Conservation (phyloP, 2,888 invertebrate species). For the Athripsodes cinereus region DNA sequence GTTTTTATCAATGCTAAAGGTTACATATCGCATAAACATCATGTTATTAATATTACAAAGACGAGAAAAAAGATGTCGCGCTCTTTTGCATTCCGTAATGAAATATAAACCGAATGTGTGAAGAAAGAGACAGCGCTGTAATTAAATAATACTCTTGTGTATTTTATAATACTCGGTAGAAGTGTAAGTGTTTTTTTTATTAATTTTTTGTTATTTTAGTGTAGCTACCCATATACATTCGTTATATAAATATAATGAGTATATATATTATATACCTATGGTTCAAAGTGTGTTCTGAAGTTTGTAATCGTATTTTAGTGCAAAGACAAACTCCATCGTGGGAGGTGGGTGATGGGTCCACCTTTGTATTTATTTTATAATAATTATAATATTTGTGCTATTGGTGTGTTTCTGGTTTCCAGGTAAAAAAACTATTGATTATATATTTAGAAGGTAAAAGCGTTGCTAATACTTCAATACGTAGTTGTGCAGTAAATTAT, state of each 20-base stretch:
- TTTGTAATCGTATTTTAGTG: neutral
- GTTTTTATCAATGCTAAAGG: constrained; percentile 2
- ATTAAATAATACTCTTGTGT: too few relatives aligned
- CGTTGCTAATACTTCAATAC: too few relatives aligned
- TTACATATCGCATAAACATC: neutral
- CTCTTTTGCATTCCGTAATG: neutral
- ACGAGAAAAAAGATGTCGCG: constrained; percentile 1
- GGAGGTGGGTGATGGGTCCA: neutral
- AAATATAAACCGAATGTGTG: neutral
- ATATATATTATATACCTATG: neutral
- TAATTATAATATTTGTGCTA: too few relatives aligned
- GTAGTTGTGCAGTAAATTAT: too few relatives aligned
- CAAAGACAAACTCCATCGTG: neutral
- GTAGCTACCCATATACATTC: too few relatives aligned
- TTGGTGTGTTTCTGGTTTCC: neutral
- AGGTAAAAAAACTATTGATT: too few relatives aligned
- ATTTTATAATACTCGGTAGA: neutral
- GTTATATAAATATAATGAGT: neutral
- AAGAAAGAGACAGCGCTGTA: neutral
- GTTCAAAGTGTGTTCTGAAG: neutral
- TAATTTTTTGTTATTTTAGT: neutral
- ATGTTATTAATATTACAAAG: neutral
- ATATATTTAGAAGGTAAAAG: too few relatives aligned
- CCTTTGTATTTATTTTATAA: neutral
- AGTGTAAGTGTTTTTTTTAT: neutral